Base-by-base conservation (phyloP, 1,140 invertebrate genomes). In the Papilio aristodemus region DNA sequence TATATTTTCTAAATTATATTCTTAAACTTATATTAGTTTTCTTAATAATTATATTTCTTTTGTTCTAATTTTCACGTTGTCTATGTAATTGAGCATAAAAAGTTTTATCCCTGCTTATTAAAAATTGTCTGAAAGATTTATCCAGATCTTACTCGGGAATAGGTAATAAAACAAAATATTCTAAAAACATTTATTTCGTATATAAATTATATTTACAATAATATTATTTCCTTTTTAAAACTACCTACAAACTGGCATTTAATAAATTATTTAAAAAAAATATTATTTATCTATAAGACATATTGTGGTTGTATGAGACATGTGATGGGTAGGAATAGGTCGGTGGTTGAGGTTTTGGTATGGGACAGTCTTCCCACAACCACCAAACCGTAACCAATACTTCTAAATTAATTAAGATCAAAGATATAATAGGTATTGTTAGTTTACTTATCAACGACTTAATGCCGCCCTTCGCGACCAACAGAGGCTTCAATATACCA, bases 281-380 rank as follows among this genome's bases (percentile, higher is more conserved):
- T 17, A 50, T 13, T 32, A 66, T 9, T 59, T 46, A 66, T 50
- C 43, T 66, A 27, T 66, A 66, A 19, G 63, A 66, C 41, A 32
- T 68, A 63, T 78, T 79, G 57, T 79, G 78, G 41, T 75, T 74
- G 62, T 74, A 68, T 17, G 69, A 27, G 0, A 76, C 75, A 50
- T 78, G 74, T 0, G 27, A 19, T 19, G 69, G 58, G 64, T 66
- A 60, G 32, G 41, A 39, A 36, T 64, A 43, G 14, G 70, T 62
- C 22, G 62, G 17, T 62, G 69, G 36, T 1, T 73, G 59, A n/a
- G 68, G 67, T 14, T 36, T 14, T 37, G 74, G 57, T 19, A 71
- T 41, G 0, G 78, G 75, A 69, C 86, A 89, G 39, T 90, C 87
- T 36, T 91, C 89, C 89, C 89, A 91, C 22, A 91, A 69, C 89